Evolutionary conservation across 2,113 vertebrate species (phyloP), one percentile per base, ranked within the genome.

Genomic region (Pavo muticus): DNA sequence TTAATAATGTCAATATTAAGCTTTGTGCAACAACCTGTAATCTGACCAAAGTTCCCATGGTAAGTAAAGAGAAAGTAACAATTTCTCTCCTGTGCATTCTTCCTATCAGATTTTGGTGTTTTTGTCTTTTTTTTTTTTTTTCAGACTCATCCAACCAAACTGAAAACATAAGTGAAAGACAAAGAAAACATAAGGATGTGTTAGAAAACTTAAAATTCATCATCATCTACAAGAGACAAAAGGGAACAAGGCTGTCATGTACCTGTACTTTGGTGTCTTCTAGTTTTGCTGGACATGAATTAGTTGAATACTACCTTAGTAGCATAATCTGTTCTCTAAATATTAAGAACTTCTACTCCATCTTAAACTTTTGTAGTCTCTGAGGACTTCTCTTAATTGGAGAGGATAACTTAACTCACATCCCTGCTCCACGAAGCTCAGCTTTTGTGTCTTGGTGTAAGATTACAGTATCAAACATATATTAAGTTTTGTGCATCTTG

Each of bases 381-480:
- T 67, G n/a, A 78, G 13, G 23, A 74, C 21, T 47, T 37, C 11
- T 19, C 42, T 70, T 68, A 48, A 59, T 6, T 82, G 37, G 39
- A 75, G n/a, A 79, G 6, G 20, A 27, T 14, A 21, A 69, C 39
- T 45, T 67, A 50, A 42, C 47, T 47, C 44, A 76, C 32, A 3
- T 14, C 17, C 8, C 3, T 0, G 6, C 6, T 16, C 1, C 18
- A 24, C 18, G 9, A 69, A 87, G 29, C 8, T 30, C 39, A 56
- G 35, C 30, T 42, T 67, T 44, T 35, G 10, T 24, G 16, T 65
- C 50, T 71, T 47, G 15, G 35, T 88, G 35, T 16, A 64, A 32
- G 5, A 30, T 29, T 40, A 24, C 0, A 0, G 30, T 69, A 52
- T 8, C 32, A 65, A 39, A 50, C 3, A 10, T 1, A 20, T 1